Conservation (phyloP, 2,113 vertebrate species). For the Marmota flaviventris region DNA sequence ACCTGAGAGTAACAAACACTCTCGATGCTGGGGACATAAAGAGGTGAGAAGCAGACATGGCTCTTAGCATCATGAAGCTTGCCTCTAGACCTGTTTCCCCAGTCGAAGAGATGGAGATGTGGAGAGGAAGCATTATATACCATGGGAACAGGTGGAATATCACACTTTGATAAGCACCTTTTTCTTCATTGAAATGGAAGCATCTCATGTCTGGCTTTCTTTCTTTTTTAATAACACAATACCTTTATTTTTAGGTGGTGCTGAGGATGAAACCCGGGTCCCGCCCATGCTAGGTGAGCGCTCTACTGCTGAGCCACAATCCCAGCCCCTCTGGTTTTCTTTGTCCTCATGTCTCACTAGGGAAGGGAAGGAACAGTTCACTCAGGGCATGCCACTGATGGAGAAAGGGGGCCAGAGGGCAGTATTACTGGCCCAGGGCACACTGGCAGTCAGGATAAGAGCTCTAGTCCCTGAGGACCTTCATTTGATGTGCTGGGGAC, state of each 20-base stretch:
- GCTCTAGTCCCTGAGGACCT: not conserved
- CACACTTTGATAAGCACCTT: not conserved
- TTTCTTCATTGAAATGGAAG: not conserved
- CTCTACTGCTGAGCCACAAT: too few relatives aligned
- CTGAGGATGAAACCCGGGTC: too few relatives aligned
- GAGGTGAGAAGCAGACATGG: fast-evolving
- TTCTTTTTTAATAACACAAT: not conserved
- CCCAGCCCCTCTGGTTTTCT: not conserved
- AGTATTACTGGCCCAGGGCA: not conserved
- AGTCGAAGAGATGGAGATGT: not conserved
- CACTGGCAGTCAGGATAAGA: not conserved
- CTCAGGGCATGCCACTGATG: fast-evolving
- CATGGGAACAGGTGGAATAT: fast-evolving
- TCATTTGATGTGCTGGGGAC: not conserved
- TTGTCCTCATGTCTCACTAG: not conserved
- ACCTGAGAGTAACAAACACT: not conserved
- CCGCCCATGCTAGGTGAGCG: too few relatives aligned
- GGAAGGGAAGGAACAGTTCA: not conserved
- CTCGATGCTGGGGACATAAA: fast-evolving
- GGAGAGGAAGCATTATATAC: not conserved
- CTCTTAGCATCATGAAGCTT: not conserved
- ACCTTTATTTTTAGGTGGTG: too few relatives aligned
- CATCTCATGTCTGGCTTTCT: not conserved
- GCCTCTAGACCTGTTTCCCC: not conserved
- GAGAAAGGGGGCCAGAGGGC: not conserved